phyloP scores from a whole-genome alignment of 2,888 invertebrate species.

The Hemistola chrysoprasaria region DNA sequence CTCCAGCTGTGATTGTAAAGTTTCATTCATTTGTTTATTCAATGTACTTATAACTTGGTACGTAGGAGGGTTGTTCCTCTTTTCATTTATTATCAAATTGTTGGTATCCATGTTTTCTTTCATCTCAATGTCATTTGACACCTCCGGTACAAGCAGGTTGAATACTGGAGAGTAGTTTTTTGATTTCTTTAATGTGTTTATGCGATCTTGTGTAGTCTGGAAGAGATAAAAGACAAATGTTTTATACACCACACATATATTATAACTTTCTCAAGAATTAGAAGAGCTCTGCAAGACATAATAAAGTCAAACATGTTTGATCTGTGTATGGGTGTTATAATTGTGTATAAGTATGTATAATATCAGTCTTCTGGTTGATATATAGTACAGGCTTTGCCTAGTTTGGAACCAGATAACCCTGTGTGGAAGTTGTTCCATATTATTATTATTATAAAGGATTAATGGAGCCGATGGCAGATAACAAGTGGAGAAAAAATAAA shows the following conservation, averaged over 20 bases:
- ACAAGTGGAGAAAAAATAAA: no score
- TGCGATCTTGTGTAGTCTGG: conserved; percentile 83
- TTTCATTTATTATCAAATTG: conserved; percentile 56
- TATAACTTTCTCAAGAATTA: no score
- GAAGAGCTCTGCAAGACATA: background rate
- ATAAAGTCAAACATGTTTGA: no score
- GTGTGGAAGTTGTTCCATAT: no score
- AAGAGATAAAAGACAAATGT: conserved; percentile 29
- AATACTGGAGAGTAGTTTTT: conserved; percentile 88
- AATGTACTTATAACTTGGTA: conserved; percentile 82
- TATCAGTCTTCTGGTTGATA: no score
- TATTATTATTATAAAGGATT: no score
- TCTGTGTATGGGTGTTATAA: no score
- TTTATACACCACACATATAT: no score
- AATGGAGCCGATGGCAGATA: no score
- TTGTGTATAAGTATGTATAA: no score
- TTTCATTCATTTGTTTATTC: conserved; percentile 86
- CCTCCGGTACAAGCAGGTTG: conserved; percentile 84
- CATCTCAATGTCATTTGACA: conserved; percentile 75
- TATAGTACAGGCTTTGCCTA: no score
- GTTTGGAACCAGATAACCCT: no score
- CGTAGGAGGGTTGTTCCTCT: conserved; percentile 68
- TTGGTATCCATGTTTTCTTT: conserved; percentile 73
- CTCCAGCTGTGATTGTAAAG: conserved; percentile 85
- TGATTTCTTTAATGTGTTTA: conserved; percentile 83